Base-by-base conservation (phyloP, 1,140 invertebrate species). In the Dinothrombium tinctorium region DNA sequence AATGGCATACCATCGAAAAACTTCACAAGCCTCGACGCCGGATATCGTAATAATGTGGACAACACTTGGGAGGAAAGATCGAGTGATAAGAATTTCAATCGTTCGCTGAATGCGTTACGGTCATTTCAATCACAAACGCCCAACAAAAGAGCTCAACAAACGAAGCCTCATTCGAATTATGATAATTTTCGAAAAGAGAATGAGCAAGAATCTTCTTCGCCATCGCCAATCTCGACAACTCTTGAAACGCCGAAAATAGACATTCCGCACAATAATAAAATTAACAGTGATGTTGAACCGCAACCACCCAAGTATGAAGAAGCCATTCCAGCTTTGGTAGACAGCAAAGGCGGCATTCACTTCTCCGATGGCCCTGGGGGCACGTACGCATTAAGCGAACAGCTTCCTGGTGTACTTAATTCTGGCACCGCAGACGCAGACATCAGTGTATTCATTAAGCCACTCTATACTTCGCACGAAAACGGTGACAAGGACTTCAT, bases 271-370 rank as follows among this genome's bases (percentile, higher is more conserved):
- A 20, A 14, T 4, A 40, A 40, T 23, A 40, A 40, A 15, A 40
- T 40, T 1, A 32, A 31, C 11, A 12, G 31, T 19, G 39, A 39
- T 23, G 47, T 40, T 29, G 50, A 52, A 29, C 41, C 42, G 12
- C 45, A 49, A 32, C 25, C 47, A n/a, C 48, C 48, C 9, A 14
- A 38, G 12, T 50, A 24, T 29, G 51, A 50, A 12, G 51, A 53
- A 41, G 51, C 51, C 4, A 49, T 51, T 35, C 51, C 51, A n/a
- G 42, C 50, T 4, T n/a, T 50, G 4, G 37, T 52, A 6, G 50
- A 52, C 41, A 41, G 41, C 9, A 48, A 53, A 37, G 51, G 51
- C 25, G 49, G 47, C 6, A 49, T 53, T 19, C 49, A 50, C 26
- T 40, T 52, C 15, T 48, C 51, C 14, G 51, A 52, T 41, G 50